Evolutionary conservation across 2,888 invertebrate genomes (phyloP), one percentile per base, ranked within the genome.

Genomic region (Diachrysia chrysitis): DNA sequence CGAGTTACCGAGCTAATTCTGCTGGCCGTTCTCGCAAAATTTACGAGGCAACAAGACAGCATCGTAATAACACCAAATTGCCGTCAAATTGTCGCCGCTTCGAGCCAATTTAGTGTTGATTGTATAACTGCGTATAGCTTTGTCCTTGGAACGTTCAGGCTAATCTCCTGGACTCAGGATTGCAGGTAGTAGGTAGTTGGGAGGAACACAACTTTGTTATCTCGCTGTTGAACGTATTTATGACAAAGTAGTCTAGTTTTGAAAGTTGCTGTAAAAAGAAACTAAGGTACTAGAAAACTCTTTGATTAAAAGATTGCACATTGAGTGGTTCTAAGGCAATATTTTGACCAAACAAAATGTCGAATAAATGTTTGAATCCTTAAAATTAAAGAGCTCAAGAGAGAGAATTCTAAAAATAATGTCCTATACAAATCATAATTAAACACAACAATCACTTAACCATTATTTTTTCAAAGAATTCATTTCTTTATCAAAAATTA

Each of bases 51-150:
- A 82, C 82, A 84, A 86, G 87, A 87, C 85, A 82, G 69, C 78
- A 76, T 70, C 71, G 85, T 87, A 87, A 88, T 88, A 87, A 83
- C 85, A 80, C 80, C 83, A 87, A 89, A 89, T 89, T 86, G 86
- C 85, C 77, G 76, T 82, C 86, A 87, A 89, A 89, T 87, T 86
- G 86, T 82, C 81, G 83, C 82, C 65, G 78, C 68, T 76, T 74
- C 81, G 78, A 76, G 79, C 76, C 86, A 83, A 85, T 85, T 86
- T 82, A 79, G 73, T 66, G 75, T 42, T 55, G 71, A 64, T 61
- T 70, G 76, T 73, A 64, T 69, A 61, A 59, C 71, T 29, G 56
- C 32, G 19, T 63, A 51, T 53, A 37, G 25, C 59, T 67, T 78
- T 71, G 68, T 81, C 55, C 64, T 69, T 48, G 19, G 25, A 55